Evolutionary conservation across 2,797 vertebrate species (phyloP).

Genomic region (Gymnothorax reevesii): DNA sequence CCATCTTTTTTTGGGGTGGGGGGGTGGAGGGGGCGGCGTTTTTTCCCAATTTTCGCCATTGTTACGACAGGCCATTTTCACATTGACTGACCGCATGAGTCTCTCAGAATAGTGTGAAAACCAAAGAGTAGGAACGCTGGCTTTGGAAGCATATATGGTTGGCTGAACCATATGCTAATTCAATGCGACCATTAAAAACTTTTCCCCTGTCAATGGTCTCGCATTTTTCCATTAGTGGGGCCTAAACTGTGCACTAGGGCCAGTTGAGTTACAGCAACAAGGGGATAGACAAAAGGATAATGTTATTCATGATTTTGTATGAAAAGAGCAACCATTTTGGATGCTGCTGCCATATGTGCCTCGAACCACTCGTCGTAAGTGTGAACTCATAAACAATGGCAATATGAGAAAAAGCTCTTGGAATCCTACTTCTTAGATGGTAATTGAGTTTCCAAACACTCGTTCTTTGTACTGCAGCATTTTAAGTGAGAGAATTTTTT

Average conservation of each 20-base stretch:
- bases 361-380: neutral
- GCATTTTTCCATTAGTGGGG: neutral
- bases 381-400: conserved; percentile 13
- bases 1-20: neutral
- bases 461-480: neutral
- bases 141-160: neutral
- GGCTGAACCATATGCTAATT: neutral
- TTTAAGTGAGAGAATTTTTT: neutral
- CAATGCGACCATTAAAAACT: neutral
- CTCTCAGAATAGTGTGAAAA: neutral
- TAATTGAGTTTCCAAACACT: neutral
- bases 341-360: neutral
- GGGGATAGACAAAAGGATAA: neutral
- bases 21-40: too few relatives aligned
- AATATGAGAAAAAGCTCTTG: neutral
- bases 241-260: neutral
- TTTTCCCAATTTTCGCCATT: too few relatives aligned
- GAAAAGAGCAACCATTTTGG: neutral
- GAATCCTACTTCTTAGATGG: neutral
- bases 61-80: neutral
- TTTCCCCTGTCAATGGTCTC: neutral
- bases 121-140: neutral
- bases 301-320: neutral
- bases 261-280: neutral
- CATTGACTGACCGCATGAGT: neutral